Base-by-base conservation (phyloP, 1,140 invertebrate species). In the Nebria ingens region DNA sequence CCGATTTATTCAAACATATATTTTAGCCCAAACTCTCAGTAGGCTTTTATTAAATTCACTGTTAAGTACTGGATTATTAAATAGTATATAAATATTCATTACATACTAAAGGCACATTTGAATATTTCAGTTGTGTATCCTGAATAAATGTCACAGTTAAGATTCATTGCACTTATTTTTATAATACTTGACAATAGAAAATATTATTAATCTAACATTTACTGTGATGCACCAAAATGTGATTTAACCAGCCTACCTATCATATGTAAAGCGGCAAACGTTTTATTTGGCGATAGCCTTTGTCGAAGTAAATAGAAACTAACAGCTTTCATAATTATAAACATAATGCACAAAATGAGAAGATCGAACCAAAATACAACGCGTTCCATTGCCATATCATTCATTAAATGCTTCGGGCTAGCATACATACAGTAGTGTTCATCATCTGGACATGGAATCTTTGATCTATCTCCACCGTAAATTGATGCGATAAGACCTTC, bases 401-500 rank as follows among this genome's bases (percentile, higher is more conserved):
- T 71, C 1, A 84, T 69, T 53, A 85, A 74, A 61, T 79, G 75
- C 61, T 76, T 69, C 0, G 83, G 78, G 59, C 80, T 79, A 55
- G 76, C 78, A 56, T 83, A 87, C 56, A 84, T 77, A 63, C 87
- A 91, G 62, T 84, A 85, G 11, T 79, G 70, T 58, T 84, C 81
- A 0, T 73, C 64, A 0, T 74, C 67, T 0, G 85, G 84, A 71
- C 88, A 90, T 13, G 74, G 64, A 4, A 89, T 68, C 56, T 82
- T 80, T 2, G 70, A 70, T 23, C 92, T 73, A 42, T 85, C 79
- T 34, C 81, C 79, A 0, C 89, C 86, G 63, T 91, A 93, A 9
- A 93, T 81, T 0, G 89, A 78, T 1, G 82, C 77, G 0, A 90
- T 77, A 0, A 91, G 73, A 1, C 85, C 87, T 67, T 95, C 89